Evolutionary conservation across 1,140 invertebrate species (phyloP).

Genomic region (Trachymyrmex septentrionalis): DNA sequence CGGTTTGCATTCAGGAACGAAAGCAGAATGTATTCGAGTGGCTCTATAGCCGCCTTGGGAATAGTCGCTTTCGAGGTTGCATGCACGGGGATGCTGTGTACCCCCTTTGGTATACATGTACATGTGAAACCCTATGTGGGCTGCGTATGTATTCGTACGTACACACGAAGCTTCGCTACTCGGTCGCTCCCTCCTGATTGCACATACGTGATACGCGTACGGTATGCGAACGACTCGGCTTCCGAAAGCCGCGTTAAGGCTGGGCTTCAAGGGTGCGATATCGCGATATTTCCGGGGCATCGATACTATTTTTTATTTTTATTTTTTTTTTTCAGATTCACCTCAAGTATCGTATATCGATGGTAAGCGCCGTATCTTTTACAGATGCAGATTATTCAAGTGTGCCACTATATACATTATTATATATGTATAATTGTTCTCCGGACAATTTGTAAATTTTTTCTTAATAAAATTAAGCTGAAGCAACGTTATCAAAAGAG

Average conservation of each 20-base stretch:
- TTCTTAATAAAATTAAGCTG: not conserved
- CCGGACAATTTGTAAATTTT: not conserved
- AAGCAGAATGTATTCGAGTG: constrained; percentile 77
- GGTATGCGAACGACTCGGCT: constrained; percentile 34
- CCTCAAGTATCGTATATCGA: not conserved
- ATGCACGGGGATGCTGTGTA: constrained; percentile 63
- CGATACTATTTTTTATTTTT: constrained; percentile 12
- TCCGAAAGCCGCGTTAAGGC: constrained; percentile 64
- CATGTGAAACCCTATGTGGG: constrained; percentile 30
- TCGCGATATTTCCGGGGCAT: constrained; percentile 11
- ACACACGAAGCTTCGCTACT: constrained; percentile 33
- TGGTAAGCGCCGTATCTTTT: not conserved
- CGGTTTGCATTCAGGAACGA: constrained; percentile 68
- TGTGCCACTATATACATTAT: not conserved
- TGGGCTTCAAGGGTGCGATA: constrained; percentile 22
- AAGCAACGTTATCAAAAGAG: not conserved
- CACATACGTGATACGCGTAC: constrained; percentile 71
- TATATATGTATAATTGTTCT: not conserved
- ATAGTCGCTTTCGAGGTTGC: constrained; percentile 63
- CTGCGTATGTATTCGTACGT: constrained; percentile 7
- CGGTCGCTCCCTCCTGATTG: constrained; percentile 73
- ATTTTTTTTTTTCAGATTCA: constrained; percentile 15
- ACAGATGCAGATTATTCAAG: not conserved
- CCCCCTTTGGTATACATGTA: constrained; percentile 4
- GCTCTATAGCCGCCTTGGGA: constrained; percentile 77